These are phyloP conservation scores for Oryzias woworae DNA, from an alignment of 2,113 vertebrate genomes.

Conservation along the genomic window DNA sequence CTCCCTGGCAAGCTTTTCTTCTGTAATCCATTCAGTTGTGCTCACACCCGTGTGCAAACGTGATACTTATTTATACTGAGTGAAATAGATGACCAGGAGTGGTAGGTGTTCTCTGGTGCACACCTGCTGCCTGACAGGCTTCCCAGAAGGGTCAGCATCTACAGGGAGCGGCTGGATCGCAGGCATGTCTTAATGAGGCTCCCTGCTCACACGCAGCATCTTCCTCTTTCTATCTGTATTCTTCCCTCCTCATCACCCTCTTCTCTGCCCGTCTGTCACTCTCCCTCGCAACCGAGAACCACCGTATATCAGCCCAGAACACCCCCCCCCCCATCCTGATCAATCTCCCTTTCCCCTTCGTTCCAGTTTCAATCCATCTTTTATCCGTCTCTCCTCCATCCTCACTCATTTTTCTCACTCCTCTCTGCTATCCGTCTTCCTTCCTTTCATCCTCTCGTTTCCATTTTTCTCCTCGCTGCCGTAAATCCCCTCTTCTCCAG, in stretches of 20 bases:
- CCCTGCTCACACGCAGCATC: constrained; percentile 23
- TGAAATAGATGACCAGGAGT: not conserved
- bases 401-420: constrained; percentile 3
- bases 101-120: not conserved
- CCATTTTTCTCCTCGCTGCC: not conserved
- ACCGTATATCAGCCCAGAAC: constrained; percentile 21
- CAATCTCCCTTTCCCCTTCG: constrained; percentile 17
- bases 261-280: constrained; percentile 20
- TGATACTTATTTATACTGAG: not conserved
- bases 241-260: constrained; percentile 44
- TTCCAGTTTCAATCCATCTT: constrained; percentile 35
- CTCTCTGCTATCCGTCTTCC: not conserved
- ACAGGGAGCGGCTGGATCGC: constrained; percentile 35
- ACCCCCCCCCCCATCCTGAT: constrained; percentile 17
- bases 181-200: constrained; percentile 66
- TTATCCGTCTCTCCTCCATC: constrained; percentile 31
- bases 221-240: constrained; percentile 18
- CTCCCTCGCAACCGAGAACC: constrained; percentile 5
- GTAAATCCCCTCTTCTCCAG: constrained; percentile 15
- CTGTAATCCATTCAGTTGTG: constrained; percentile 44
- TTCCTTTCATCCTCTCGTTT: constrained; percentile 16
- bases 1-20: constrained; percentile 39
- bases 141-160: too few relatives aligned
- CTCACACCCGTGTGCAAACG: constrained; percentile 10
- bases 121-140: not conserved